Conservation (phyloP, 64 coral and sea anemone species). For the Cladopsammia gracilis region DNA sequence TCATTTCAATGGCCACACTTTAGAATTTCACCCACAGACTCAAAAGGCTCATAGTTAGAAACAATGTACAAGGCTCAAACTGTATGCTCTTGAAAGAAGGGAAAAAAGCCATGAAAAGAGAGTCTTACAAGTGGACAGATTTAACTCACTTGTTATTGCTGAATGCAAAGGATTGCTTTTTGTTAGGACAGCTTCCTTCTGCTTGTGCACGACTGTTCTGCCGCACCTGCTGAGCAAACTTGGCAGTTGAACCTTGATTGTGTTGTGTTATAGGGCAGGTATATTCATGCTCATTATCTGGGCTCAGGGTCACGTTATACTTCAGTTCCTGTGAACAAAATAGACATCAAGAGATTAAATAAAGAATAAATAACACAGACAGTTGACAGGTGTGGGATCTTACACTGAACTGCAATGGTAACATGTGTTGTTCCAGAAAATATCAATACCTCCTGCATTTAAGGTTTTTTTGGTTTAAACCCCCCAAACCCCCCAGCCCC, state of each 20-base stretch:
- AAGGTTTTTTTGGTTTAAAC: too few species aligned
- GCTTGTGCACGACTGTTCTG: constrained; percentile 63
- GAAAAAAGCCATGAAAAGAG: too few species aligned
- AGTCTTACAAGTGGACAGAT: background rate
- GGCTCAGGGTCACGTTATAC: constrained; percentile 82
- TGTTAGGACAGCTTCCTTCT: constrained; percentile 88
- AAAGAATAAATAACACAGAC: background rate
- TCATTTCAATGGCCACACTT: too few species aligned
- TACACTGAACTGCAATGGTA: too few species aligned
- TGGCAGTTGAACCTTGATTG: constrained; percentile 64
- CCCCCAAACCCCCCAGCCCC: too few species aligned
- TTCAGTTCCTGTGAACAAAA: constrained; percentile 81
- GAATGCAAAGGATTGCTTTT: constrained; percentile 69
- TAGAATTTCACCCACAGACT: too few species aligned
- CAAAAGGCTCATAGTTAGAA: too few species aligned
- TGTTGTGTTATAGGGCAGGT: constrained; percentile 86
- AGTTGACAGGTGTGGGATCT: too few species aligned
- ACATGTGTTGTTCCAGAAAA: too few species aligned
- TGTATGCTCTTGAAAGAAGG: too few species aligned
- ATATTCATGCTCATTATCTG: constrained; percentile 94
- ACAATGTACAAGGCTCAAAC: too few species aligned
- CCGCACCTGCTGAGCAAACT: constrained; percentile 91
- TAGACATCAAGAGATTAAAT: background rate
- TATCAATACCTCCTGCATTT: too few species aligned
- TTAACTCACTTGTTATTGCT: constrained; percentile 77